A percentile compares a stretch with the other conserved stretches of the same genome.
These are phyloP conservation scores for Orthonychiurus folsomi DNA, from an alignment of 2,888 invertebrate genomes.

Conservation along the genomic window DNA sequence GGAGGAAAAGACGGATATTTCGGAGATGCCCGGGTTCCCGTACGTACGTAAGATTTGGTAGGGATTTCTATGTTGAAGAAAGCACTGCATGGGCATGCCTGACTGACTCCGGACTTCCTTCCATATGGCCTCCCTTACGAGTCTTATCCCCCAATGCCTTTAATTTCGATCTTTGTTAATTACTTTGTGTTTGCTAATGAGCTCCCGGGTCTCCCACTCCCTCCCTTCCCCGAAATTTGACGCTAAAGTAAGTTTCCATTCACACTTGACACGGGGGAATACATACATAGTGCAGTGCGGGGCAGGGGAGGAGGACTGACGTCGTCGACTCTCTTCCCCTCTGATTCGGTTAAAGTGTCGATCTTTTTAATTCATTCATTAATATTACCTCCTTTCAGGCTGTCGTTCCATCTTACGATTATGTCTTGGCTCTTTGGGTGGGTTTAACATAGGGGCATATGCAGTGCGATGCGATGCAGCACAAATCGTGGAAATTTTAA, in stretches of 20 bases:
- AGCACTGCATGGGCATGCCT: not conserved
- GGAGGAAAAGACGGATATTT: not conserved
- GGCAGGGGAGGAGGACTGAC: no score
- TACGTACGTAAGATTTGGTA: no score
- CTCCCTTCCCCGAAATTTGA: not conserved
- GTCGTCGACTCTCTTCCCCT: not conserved
- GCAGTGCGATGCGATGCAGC: no score
- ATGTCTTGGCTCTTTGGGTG: no score
- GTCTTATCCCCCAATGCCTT: slow-evolving; percentile 18
- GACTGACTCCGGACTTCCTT: not conserved
- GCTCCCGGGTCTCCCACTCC: slow-evolving; percentile 21
- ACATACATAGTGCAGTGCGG: no score
- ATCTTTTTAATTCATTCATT: slow-evolving; percentile 1
- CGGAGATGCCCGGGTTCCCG: not conserved
- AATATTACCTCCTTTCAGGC: not conserved
- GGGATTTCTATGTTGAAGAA: no score
- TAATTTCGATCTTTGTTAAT: slow-evolving; percentile 40
- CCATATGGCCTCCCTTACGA: not conserved
- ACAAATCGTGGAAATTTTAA: no score
- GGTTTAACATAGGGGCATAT: no score
- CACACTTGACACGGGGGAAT: not conserved
- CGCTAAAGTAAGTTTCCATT: not conserved
- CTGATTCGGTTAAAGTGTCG: not conserved
- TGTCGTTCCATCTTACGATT: no score
- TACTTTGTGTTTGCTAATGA: slow-evolving; percentile 40